A percentile compares a stretch with the other conserved stretches of the same genome.
These are phyloP conservation scores for Dasypogon diadema DNA, from an alignment of 2,888 invertebrate species.

Conservation along the genomic window DNA sequence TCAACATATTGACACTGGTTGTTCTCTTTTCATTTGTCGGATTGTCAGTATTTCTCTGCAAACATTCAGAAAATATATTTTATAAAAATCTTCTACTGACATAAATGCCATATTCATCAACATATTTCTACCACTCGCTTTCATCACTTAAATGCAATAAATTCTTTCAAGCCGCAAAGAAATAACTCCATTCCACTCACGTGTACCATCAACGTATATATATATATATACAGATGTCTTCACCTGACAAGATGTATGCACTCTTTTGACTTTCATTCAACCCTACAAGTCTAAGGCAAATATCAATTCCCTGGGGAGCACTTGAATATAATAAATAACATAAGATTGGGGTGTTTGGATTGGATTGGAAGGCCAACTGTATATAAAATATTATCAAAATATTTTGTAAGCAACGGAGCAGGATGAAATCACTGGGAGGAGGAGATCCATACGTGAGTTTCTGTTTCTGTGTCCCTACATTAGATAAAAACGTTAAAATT, in stretches of 20 bases:
- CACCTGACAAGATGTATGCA: constrained; percentile 34
- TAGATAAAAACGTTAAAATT: neutral
- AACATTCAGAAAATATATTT: no score
- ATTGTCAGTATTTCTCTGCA: no score
- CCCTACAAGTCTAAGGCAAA: neutral
- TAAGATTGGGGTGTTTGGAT: neutral
- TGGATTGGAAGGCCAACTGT: neutral
- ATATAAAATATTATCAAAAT: neutral
- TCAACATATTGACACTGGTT: no score
- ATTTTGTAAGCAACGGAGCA: neutral
- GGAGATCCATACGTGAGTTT: neutral
- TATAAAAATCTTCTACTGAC: no score
- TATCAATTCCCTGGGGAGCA: neutral
- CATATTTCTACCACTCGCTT: neutral
- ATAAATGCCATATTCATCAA: constrained; percentile 18
- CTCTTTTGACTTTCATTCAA: constrained; percentile 23
- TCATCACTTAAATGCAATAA: constrained; percentile 21
- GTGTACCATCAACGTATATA: constrained; percentile 1
- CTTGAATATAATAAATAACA: neutral
- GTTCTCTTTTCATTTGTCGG: neutral
- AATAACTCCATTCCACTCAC: constrained; percentile 12
- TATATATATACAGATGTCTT: constrained; percentile 13
- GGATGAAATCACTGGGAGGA: neutral
- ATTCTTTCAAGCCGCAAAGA: neutral
- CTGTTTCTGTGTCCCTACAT: no score